These are phyloP conservation scores for Hydroisotoma schaefferi DNA, from an alignment of 2,888 invertebrate species.

Conservation along the genomic window DNA sequence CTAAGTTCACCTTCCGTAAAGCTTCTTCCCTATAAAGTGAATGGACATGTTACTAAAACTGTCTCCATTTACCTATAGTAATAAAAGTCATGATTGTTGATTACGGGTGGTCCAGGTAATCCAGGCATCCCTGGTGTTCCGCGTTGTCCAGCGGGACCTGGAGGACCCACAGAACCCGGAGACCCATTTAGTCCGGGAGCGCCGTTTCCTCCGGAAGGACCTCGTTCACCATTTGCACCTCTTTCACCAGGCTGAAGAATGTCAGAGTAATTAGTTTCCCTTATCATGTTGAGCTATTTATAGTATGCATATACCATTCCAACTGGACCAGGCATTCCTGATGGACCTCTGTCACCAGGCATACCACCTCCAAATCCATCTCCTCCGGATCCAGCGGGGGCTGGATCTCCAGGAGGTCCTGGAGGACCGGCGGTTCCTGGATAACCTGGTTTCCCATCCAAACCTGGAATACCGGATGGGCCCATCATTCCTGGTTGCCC, in stretches of 20 bases:
- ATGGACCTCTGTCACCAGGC: conserved; percentile 49
- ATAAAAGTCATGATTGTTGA: conserved; percentile 16
- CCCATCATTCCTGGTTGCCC: conserved; percentile 51
- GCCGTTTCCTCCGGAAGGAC: conserved; percentile 55
- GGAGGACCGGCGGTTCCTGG: conserved; percentile 47
- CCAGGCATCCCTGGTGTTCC: conserved; percentile 51
- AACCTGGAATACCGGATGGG: conserved; percentile 50
- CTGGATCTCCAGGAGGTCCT: conserved; percentile 49
- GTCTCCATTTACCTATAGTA: conserved; percentile 13
- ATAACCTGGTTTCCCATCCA: conserved; percentile 41
- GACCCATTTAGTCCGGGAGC: conserved; percentile 53
- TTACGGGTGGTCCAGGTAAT: conserved; percentile 49
- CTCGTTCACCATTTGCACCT: conserved; percentile 54
- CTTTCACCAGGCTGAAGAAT: conserved; percentile 44
- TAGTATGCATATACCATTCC: conserved; percentile 41
- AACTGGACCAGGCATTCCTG: conserved; percentile 43
- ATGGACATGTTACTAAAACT: background rate
- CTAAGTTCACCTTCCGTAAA: conserved; percentile 70
- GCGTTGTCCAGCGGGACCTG: conserved; percentile 53
- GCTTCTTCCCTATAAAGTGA: conserved; percentile 63
- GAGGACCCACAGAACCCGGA: conserved; percentile 54
- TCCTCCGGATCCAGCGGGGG: conserved; percentile 35
- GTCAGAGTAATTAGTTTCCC: background rate
- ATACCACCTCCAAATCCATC: conserved; percentile 37
- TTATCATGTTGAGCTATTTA: too few species aligned